Evolutionary conservation across 2,888 invertebrate genomes (phyloP).

Genomic region (Ligdia adustata): DNA sequence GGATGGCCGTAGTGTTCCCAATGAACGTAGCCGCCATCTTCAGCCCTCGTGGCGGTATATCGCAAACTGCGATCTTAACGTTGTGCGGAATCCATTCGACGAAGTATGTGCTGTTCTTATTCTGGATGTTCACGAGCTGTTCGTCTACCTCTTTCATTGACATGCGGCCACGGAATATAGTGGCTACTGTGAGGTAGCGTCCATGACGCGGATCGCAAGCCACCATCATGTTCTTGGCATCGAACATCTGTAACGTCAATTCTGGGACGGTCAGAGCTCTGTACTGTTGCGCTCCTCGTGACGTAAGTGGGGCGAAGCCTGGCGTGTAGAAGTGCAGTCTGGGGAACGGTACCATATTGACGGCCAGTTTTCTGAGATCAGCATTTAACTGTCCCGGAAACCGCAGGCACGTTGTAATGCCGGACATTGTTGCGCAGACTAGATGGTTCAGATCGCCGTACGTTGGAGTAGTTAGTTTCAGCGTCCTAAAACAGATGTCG

Average conservation of each 20-base stretch:
- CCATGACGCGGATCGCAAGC: conserved; percentile 96
- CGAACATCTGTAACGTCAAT: conserved; percentile 86
- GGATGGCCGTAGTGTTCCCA: conserved; percentile 93
- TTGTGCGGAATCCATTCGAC: conserved; percentile 93
- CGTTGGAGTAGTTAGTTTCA: conserved; percentile 89
- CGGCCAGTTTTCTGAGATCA: conserved; percentile 72
- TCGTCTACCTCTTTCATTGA: conserved; percentile 97
- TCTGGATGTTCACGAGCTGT: conserved; percentile 90
- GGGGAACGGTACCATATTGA: conserved; percentile 87
- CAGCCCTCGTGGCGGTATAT: conserved; percentile 89
- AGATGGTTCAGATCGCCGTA: conserved; percentile 93
- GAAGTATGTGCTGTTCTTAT: conserved; percentile 90
- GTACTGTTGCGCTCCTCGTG: conserved; percentile 94
- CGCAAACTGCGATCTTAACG: conserved; percentile 91
- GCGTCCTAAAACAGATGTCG: conserved; percentile 92
- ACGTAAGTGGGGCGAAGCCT: conserved; percentile 88
- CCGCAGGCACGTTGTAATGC: conserved; percentile 91
- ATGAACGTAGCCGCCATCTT: conserved; percentile 96
- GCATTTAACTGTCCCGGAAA: conserved; percentile 82
- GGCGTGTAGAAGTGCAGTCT: conserved; percentile 83
- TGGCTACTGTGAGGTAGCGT: conserved; percentile 94
- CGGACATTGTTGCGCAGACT: conserved; percentile 93
- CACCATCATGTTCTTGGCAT: conserved; percentile 93
- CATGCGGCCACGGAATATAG: conserved; percentile 95
- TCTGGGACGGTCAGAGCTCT: conserved; percentile 96